Base-by-base conservation (phyloP, 2,797 vertebrate genomes). In the Dermochelys coriacea region DNA sequence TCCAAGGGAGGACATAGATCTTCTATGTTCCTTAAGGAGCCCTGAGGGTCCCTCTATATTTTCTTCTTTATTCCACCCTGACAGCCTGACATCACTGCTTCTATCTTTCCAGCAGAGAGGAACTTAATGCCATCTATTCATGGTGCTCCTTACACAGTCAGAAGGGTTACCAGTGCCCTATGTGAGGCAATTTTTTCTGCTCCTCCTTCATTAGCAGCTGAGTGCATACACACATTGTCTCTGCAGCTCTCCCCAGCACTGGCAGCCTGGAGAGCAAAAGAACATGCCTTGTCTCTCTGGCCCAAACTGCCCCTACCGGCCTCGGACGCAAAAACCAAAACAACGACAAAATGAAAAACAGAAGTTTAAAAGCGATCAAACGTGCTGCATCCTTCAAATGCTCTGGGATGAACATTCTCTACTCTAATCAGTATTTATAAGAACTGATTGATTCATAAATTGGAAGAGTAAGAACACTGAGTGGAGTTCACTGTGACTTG, bases 1-100 rank as follows among this genome's bases (percentile, higher is more conserved):
- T 89, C 83, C 89, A 88, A 12, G 10, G n/a, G 19, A 90, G 14
- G 25, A 91, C 89, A 94, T 78, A 94, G 86, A 88, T 85, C 81
- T 64, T 80, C n/a, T 82, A 55, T 84, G 77, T 91, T 88, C 89
- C 45, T 87, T 54, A 78, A 54, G n/a, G 37, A 68, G 2, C 61
- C 31, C 45, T 80, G n/a, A 89, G 29, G 5, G 4, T 86, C 37
- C 50, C 92, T 84, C 50, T 88, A 34, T 91, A 71, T 84, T 29
- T 77, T 95, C 91, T 82, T 82, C 47, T 89, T 81, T 93, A 14
- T 85, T 80, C 49, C 18, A 34, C 7, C 5, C 27, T 61, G 57
- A 37, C 41, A 74, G 74, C 1, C 93, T 31, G 23, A 54, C 29
- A 14, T 14, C 91, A 52, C 12, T 91, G 14, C 45, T 84, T 94